phyloP scores from a whole-genome alignment of 1,140 invertebrate genomes.

The Drosophila bipectinata region DNA sequence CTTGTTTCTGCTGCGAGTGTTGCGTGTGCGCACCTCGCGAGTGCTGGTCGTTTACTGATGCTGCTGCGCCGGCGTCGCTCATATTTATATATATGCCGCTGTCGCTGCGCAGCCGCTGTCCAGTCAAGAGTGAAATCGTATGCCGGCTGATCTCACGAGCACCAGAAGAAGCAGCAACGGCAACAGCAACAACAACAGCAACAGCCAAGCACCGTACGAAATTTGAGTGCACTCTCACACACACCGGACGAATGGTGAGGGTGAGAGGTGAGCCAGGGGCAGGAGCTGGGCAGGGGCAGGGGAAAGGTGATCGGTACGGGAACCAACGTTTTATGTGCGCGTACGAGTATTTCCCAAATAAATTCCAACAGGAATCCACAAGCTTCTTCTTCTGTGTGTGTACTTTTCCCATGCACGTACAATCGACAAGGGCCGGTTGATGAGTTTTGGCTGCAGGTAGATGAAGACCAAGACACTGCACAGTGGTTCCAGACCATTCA shows the following conservation, averaged over 20 bases:
- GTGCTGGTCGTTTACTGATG: conserved; percentile 82
- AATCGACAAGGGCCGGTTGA: conserved; percentile 82
- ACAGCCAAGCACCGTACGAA: conserved; percentile 77
- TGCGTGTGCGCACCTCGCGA: conserved; percentile 81
- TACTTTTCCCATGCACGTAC: conserved; percentile 82
- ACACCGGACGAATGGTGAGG: conserved; percentile 41
- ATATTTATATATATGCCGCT: conserved; percentile 81
- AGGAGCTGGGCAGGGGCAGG: conserved; percentile 9
- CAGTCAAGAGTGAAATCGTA: conserved; percentile 81
- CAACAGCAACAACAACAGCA: too few relatives aligned
- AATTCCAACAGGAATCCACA: conserved; percentile 81
- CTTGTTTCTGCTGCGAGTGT: conserved; percentile 49
- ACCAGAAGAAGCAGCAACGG: conserved; percentile 11
- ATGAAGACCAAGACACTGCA: conserved; percentile 49
- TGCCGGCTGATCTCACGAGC: conserved; percentile 77
- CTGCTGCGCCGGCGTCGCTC: conserved; percentile 75
- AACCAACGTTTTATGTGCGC: conserved; percentile 57
- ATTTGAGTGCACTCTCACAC: conserved; percentile 79
- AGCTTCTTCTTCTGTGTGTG: conserved; percentile 66
- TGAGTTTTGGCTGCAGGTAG: conserved; percentile 81
- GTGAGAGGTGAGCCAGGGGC: conserved; percentile 45
- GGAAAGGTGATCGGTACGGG: background rate
- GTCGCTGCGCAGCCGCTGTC: conserved; percentile 71
- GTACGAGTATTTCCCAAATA: conserved; percentile 81
- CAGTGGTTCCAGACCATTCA: conserved; percentile 30